Conservation (phyloP, 2,888 invertebrate species). For the Leptinotarsa tumamoca region DNA sequence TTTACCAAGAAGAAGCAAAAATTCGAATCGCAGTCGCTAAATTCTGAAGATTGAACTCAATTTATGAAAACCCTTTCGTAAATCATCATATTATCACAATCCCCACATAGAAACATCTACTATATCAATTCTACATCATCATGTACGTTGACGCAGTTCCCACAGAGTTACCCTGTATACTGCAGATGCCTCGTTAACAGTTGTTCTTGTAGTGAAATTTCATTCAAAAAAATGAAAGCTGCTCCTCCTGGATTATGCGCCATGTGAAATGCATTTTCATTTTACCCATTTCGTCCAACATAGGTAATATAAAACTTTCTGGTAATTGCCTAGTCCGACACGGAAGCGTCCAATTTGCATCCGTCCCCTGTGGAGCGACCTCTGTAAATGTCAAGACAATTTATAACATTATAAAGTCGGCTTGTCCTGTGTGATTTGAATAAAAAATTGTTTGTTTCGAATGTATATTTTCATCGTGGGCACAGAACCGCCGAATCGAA, state of each 20-base stretch:
- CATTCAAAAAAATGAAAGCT: background rate
- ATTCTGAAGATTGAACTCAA: too few relatives aligned
- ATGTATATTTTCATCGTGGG: background rate
- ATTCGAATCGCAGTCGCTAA: too few relatives aligned
- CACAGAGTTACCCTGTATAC: too few relatives aligned
- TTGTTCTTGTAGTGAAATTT: background rate
- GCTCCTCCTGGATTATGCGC: background rate
- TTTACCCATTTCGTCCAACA: background rate
- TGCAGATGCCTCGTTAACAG: background rate
- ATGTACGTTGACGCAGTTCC: too few relatives aligned
- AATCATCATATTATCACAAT: too few relatives aligned
- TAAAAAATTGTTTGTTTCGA: background rate
- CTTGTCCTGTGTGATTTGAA: background rate
- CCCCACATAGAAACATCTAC: too few relatives aligned
- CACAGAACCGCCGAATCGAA: background rate
- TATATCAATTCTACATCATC: too few relatives aligned
- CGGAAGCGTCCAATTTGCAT: constrained; percentile 31
- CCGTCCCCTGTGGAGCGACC: constrained; percentile 28
- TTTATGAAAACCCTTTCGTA: too few relatives aligned
- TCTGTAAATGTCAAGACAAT: constrained; percentile 40
- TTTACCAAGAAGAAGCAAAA: too few relatives aligned
- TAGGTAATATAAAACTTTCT: constrained; percentile 10
- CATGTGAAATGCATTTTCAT: background rate
- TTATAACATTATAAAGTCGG: constrained; percentile 27
- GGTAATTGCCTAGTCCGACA: constrained; percentile 17